These are phyloP conservation scores for Cantharis rufa DNA, from an alignment of 2,888 invertebrate genomes.

Conservation along the genomic window DNA sequence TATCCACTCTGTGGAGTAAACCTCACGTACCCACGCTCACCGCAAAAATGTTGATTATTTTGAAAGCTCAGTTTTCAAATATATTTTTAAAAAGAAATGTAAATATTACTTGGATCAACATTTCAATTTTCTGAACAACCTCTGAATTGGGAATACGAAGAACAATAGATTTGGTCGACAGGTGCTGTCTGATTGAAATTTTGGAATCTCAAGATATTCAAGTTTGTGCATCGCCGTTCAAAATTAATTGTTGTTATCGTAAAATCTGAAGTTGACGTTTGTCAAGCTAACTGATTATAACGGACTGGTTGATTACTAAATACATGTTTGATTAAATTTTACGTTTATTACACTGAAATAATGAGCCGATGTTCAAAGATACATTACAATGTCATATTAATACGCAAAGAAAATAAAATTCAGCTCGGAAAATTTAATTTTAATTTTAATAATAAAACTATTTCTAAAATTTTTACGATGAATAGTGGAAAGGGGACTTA, in stretches of 20 bases:
- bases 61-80: no score
- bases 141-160: no score
- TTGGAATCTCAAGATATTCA: background rate
- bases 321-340: background rate
- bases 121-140: no score
- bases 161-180: no score
- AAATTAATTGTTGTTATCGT: background rate
- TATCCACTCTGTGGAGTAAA: no score
- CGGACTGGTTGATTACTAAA: background rate
- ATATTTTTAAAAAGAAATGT: no score
- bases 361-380: background rate
- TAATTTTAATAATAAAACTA: background rate
- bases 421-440: background rate
- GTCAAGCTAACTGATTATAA: background rate
- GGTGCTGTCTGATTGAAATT: background rate
- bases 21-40: no score
- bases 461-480: background rate
- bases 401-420: background rate
- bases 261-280: background rate
- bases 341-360: background rate
- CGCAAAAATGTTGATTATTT: no score
- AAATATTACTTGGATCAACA: no score
- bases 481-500: background rate
- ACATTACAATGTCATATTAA: background rate
- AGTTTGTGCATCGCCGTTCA: background rate